A percentile compares a stretch with the other conserved stretches of the same genome.
Conservation (phyloP, 2,113 vertebrate genomes). For the Zingel zingel region DNA sequence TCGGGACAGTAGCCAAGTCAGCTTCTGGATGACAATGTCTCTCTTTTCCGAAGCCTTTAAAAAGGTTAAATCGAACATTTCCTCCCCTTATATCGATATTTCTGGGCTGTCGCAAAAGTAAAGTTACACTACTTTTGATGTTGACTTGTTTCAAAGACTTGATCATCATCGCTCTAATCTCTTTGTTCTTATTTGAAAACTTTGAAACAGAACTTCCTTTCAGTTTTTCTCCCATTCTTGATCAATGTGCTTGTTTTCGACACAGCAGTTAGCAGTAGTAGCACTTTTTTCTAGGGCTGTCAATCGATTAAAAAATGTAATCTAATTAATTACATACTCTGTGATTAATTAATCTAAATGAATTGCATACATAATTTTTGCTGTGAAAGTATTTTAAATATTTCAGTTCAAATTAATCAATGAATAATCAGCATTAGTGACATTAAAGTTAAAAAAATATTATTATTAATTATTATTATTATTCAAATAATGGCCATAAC, state of each 20-base stretch:
- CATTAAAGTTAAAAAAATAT: too few species aligned
- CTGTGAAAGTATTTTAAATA: too few species aligned
- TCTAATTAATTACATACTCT: too few species aligned
- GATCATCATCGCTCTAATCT: background rate
- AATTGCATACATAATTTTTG: too few species aligned
- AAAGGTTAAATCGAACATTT: conserved; percentile 8
- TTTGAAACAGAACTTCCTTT: conserved; percentile 17
- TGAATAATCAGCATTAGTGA: too few species aligned
- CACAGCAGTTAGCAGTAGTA: background rate
- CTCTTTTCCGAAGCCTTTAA: background rate
- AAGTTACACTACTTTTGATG: background rate
- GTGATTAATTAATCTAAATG: too few species aligned
- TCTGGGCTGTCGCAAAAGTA: background rate
- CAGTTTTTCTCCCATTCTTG: conserved; percentile 8
- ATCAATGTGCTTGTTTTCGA: background rate
- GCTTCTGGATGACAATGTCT: background rate
- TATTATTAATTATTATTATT: too few species aligned
- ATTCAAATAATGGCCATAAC: too few species aligned
- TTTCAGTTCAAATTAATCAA: too few species aligned
- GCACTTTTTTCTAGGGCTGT: background rate
- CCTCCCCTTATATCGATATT: background rate
- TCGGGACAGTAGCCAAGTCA: background rate
- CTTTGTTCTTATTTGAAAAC: conserved; percentile 13
- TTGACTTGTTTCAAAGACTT: conserved; percentile 3
- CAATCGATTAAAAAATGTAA: too few species aligned